Evolutionary conservation across 1,140 invertebrate species (phyloP), one percentile per base, ranked within the genome.

Genomic region (Armadillidium nasatum): DNA sequence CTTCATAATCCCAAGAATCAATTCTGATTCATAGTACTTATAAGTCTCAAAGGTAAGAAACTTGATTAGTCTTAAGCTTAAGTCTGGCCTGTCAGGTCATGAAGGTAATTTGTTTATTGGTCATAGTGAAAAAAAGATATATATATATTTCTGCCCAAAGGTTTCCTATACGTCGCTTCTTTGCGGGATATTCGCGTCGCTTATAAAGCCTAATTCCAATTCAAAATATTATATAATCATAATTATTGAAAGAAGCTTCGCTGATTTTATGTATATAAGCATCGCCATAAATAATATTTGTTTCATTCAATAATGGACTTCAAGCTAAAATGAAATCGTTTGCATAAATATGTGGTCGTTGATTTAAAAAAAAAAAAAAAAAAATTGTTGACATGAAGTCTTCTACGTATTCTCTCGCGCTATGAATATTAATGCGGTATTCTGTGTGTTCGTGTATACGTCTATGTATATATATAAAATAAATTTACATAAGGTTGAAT

Each of bases 371-470:
- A 50, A 15, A 50, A 10, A 15, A 50, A 50, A 15, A 15, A 9
- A 50, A 50, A 50, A 50, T 10, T 9, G 9, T 50, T 15, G 46
- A 50, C 46, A 50, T 50, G 46, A 50, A n/a, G n/a, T n/a, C n/a
- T n/a, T n/a, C n/a, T n/a, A n/a, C n/a, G n/a, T n/a, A n/a, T 50
- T 50, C 15, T 50, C 9, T 9, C 46, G 46, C 46, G 46, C 46
- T 50, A 50, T 50, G 46, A 50, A 60, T 60, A 60, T 60, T 60
- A 60, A 60, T 60, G 19, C 50, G 50, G 19, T 7, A 60, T 60
- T 60, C 2, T 60, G 7, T 60, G 50, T 60, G 50, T 19, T 13
- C 19, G 50, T 60, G 50, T 60, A 60, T 60, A 60, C 50, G 7
- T 60, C 19, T 13, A 60, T 60, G 50, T 60, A 60, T 15, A 60